A percentile compares a stretch with the other conserved stretches of the same genome.
phyloP scores from a whole-genome alignment of 2,113 vertebrate genomes.

The Megaleporinus macrocephalus region DNA sequence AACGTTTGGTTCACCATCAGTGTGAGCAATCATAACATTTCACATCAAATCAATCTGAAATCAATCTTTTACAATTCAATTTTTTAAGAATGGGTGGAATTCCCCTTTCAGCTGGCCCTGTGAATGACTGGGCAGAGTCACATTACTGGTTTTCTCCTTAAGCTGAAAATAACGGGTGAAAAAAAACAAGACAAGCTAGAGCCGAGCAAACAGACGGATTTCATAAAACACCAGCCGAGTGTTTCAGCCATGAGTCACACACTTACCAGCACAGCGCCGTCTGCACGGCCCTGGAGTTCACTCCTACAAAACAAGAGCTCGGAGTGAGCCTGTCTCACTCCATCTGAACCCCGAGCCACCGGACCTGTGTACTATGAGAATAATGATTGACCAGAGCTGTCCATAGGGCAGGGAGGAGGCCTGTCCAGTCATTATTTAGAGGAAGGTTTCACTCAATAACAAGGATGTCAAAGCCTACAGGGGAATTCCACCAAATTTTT shows the following conservation, averaged over 20 bases:
- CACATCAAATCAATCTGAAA: too few species aligned
- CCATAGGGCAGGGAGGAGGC: constrained; percentile 35
- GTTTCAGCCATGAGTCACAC: background rate
- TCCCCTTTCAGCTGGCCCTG: too few species aligned
- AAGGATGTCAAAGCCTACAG: background rate
- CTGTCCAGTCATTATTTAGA: background rate
- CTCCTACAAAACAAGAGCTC: background rate
- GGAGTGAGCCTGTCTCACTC: background rate
- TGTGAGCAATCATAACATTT: too few species aligned
- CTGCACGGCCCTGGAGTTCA: too few species aligned
- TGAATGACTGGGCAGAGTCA: too few species aligned
- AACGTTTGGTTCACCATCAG: too few species aligned
- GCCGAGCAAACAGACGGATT: background rate
- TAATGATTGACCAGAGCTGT: constrained; percentile 76
- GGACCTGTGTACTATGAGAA: constrained; percentile 65
- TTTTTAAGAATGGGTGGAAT: too few species aligned
- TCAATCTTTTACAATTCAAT: too few species aligned
- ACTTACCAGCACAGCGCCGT: constrained; percentile 16
- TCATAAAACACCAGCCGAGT: background rate
- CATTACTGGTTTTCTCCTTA: too few species aligned
- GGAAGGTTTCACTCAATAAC: background rate
- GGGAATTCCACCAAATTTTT: too few species aligned
- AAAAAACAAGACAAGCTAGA: background rate
- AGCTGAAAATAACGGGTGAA: too few species aligned
- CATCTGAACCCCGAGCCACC: constrained; percentile 52